A percentile compares a stretch with the other conserved stretches of the same genome.
Conservation (phyloP, 2,113 vertebrate genomes). For the Salvelinus alpinus region DNA sequence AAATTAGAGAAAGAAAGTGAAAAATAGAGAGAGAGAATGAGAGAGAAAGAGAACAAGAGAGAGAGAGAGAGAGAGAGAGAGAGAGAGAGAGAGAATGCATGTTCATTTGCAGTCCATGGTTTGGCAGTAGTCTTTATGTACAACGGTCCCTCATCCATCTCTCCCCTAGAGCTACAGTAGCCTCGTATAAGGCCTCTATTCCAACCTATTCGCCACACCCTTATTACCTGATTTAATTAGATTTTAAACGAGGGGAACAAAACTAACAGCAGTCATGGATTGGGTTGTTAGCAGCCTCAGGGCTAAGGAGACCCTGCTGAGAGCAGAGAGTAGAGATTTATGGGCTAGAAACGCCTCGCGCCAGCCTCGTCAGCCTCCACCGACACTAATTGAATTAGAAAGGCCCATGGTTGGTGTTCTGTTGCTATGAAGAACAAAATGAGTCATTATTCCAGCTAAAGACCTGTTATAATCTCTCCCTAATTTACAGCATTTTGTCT, state of each 20-base stretch:
- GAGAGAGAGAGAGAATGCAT: constrained; percentile 20
- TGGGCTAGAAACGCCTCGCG: constrained; percentile 18
- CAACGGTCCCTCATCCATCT: constrained; percentile 25
- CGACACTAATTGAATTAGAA: constrained; percentile 42
- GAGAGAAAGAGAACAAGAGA: not conserved
- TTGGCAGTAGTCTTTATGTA: constrained; percentile 50
- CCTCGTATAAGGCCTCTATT: constrained; percentile 18
- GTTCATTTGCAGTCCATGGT: constrained; percentile 58
- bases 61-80: not conserved
- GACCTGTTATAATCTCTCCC: constrained; percentile 32
- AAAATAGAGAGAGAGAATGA: constrained; percentile 5
- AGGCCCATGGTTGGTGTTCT: constrained; percentile 45
- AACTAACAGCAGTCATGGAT: constrained; percentile 34
- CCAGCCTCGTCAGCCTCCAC: constrained; percentile 10
- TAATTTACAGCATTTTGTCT: constrained; percentile 42
- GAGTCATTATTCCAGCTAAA: constrained; percentile 49
- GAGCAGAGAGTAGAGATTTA: constrained; percentile 35
- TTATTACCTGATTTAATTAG: constrained; percentile 49
- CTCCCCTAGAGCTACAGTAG: constrained; percentile 51
- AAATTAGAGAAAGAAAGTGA: not conserved
- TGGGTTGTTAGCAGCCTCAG: constrained; percentile 19
- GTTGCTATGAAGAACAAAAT: constrained; percentile 44
- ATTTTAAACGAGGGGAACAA: constrained; percentile 28
- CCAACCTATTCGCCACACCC: constrained; percentile 33
- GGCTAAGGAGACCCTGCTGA: constrained; percentile 17